A percentile compares a stretch with the other conserved stretches of the same genome.
These are phyloP conservation scores for Poeciliopsis turneri DNA, from an alignment of 2,797 vertebrate genomes.

Conservation along the genomic window DNA sequence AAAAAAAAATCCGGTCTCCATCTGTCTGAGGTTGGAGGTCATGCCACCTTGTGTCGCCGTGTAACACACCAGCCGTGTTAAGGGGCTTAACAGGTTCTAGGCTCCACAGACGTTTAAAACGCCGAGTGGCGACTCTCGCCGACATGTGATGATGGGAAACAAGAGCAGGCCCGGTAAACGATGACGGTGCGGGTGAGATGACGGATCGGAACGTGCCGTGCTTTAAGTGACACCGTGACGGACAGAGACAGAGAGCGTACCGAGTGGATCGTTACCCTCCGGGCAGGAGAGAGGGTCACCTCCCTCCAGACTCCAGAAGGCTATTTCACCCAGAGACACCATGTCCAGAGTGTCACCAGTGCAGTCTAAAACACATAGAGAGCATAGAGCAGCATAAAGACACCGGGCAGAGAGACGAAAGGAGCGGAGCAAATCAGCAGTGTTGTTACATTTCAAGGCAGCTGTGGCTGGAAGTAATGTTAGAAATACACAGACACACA, in stretches of 20 bases:
- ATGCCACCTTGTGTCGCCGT: conserved; percentile 52
- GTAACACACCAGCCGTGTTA: conserved; percentile 63
- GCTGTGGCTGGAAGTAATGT: conserved; percentile 3
- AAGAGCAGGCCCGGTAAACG: conserved; percentile 32
- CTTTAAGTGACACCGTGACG: conserved; percentile 50
- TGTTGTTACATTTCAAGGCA: conserved; percentile 5
- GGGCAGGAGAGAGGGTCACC: conserved; percentile 79
- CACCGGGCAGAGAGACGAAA: conserved; percentile 22
- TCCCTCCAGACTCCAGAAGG: conserved; percentile 85
- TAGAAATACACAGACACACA: not conserved
- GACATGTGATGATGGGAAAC: conserved; percentile 36
- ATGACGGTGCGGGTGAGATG: conserved; percentile 51
- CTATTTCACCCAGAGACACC: conserved; percentile 82
- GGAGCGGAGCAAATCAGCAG: conserved; percentile 16
- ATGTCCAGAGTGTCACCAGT: conserved; percentile 80
- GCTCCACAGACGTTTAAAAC: conserved; percentile 43
- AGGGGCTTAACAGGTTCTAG: conserved; percentile 67
- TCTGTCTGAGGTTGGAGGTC: conserved; percentile 72
- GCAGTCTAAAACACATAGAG: conserved; percentile 78
- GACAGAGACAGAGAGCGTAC: conserved; percentile 48
- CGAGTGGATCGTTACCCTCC: conserved; percentile 65
- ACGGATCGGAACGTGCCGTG: conserved; percentile 62
- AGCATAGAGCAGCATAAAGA: conserved; percentile 48
- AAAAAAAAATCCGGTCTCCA: conserved; percentile 73
- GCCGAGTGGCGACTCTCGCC: conserved; percentile 27